Evolutionary conservation across 2,113 vertebrate genomes (phyloP).

Genomic region (Sylvia atricapilla): DNA sequence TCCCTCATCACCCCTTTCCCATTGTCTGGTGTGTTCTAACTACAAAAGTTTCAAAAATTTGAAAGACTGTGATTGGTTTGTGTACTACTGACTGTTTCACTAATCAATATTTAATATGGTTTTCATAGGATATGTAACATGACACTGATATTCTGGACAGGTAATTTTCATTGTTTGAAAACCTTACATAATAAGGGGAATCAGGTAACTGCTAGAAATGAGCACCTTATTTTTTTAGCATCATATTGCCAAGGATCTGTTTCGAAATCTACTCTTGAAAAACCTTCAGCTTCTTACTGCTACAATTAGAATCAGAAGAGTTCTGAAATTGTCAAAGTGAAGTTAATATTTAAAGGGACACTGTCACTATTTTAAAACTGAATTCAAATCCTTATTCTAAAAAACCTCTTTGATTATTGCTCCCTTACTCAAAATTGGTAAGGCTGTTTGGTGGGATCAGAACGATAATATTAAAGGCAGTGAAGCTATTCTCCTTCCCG

Average conservation of each 20-base stretch:
- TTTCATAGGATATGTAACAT: slow-evolving; percentile 75
- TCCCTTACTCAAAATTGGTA: background rate
- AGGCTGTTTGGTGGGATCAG: background rate
- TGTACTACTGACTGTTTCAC: slow-evolving; percentile 58
- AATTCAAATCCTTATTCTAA: background rate
- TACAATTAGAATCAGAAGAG: background rate
- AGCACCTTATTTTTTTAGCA: slow-evolving; percentile 41
- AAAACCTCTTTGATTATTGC: background rate
- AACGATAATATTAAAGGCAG: background rate
- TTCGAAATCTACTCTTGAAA: background rate
- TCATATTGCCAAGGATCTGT: slow-evolving; percentile 60
- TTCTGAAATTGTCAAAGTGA: background rate
- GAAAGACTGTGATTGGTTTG: slow-evolving; percentile 51
- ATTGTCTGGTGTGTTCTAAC: background rate
- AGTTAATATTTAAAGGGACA: slow-evolving; percentile 51
- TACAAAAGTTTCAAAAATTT: slow-evolving; percentile 35
- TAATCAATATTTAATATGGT: slow-evolving; percentile 73
- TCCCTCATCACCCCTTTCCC: background rate
- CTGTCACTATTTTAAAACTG: background rate
- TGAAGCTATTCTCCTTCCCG: background rate
- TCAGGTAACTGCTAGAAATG: slow-evolving; percentile 68
- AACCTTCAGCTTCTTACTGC: background rate
- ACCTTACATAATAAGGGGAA: slow-evolving; percentile 57
- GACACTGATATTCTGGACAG: slow-evolving; percentile 75
- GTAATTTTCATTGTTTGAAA: slow-evolving; percentile 70